A percentile compares a stretch with the other conserved stretches of the same genome.
Conservation (phyloP, 2,797 vertebrate species). For the Graptemys geographica region DNA sequence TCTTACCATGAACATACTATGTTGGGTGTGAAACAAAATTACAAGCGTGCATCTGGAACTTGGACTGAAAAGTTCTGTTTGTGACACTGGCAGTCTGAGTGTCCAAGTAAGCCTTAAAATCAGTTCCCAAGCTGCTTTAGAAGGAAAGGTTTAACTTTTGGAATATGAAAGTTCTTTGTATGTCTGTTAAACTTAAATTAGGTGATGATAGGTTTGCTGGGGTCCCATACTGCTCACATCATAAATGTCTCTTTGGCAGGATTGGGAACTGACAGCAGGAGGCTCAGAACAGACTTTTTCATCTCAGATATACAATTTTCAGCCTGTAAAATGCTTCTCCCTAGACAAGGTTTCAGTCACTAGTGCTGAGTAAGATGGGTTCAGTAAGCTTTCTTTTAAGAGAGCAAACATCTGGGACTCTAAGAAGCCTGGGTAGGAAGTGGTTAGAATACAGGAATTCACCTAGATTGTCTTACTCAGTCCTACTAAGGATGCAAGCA, state of each 20-base stretch:
- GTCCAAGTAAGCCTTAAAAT: neutral
- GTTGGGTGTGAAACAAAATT: neutral
- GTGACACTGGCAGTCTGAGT: neutral
- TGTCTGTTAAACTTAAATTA: neutral
- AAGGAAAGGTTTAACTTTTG: neutral
- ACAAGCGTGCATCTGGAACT: neutral
- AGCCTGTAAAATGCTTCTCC: neutral
- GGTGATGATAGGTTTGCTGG: neutral
- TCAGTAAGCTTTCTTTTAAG: neutral
- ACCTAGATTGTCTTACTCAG: fast-evolving
- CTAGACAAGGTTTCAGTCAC: neutral
- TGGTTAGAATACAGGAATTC: neutral
- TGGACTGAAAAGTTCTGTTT: neutral
- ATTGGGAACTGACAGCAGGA: neutral
- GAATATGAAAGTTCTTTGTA: neutral
- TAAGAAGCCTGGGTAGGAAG: neutral
- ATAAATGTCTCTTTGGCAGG: neutral
- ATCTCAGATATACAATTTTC: neutral
- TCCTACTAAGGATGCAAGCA: neutral
- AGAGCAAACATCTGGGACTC: neutral
- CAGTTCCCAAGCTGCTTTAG: neutral
- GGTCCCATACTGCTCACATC: neutral
- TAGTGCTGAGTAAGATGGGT: neutral
- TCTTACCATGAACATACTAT: neutral
- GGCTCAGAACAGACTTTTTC: neutral